A percentile compares a stretch with the other conserved stretches of the same genome.
phyloP scores from a whole-genome alignment of 2,113 vertebrate species.

The Chloroceryle aenea region DNA sequence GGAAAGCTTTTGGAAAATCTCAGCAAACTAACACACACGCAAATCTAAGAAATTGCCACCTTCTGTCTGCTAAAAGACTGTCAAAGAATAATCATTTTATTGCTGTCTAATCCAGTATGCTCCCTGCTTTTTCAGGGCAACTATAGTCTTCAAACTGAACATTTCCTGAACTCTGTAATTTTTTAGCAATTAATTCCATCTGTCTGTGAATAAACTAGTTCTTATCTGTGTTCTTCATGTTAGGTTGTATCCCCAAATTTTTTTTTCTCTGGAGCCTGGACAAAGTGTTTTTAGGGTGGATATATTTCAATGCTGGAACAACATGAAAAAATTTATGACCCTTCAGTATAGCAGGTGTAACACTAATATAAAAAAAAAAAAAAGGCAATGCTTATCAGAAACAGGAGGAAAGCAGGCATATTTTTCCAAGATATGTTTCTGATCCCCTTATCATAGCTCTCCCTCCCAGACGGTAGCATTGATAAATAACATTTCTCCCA shows the following conservation, averaged over 20 bases:
- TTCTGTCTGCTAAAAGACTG: slow-evolving; percentile 44
- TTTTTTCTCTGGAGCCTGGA: neutral
- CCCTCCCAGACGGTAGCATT: neutral
- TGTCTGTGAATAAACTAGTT: slow-evolving; percentile 19
- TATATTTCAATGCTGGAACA: neutral
- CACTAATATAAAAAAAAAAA: neutral
- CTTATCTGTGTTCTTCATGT: neutral
- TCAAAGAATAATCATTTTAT: slow-evolving; percentile 35
- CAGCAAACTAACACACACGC: slow-evolving; percentile 4
- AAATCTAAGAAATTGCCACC: slow-evolving; percentile 29
- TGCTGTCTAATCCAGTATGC: slow-evolving; percentile 2
- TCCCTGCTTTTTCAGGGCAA: slow-evolving; percentile 28
- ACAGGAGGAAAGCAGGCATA: neutral
- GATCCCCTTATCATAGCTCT: neutral
- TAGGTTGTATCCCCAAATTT: neutral
- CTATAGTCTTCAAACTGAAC: neutral
- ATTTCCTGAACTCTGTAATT: neutral
- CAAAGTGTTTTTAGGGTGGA: neutral
- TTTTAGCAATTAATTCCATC: slow-evolving; percentile 43
- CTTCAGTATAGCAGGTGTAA: neutral
- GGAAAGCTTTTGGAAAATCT: slow-evolving; percentile 48
- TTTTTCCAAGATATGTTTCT: neutral
- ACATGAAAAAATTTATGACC: neutral
- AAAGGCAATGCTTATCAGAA: neutral
- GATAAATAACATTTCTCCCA: neutral